A percentile compares a stretch with the other conserved stretches of the same genome.
These are phyloP conservation scores for Apteryx mantelli DNA, from an alignment of 2,113 vertebrate genomes.

Conservation along the genomic window DNA sequence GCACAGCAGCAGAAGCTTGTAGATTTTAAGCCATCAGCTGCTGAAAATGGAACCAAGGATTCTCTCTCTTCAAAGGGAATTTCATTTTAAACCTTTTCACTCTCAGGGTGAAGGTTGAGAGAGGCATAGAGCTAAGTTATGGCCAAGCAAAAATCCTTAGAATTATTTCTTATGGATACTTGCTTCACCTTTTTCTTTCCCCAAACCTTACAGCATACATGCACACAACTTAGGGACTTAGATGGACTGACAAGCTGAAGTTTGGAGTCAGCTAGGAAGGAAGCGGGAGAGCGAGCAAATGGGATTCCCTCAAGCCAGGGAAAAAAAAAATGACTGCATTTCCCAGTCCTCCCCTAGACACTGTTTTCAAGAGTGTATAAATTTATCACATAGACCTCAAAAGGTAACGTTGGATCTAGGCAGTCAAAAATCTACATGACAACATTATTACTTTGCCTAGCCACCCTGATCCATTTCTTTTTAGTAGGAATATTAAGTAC, in stretches of 20 bases:
- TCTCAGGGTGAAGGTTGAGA: not conserved
- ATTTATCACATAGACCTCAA: not conserved
- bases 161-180: not conserved
- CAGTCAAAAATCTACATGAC: not conserved
- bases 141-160: not conserved
- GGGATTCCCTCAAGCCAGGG: not conserved
- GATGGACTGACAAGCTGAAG: not conserved
- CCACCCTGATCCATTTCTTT: not conserved
- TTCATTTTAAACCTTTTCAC: not conserved
- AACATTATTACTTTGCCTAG: not conserved
- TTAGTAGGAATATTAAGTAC: not conserved
- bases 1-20: not conserved
- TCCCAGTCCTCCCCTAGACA: not conserved
- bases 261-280: not conserved
- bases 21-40: not conserved
- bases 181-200: not conserved
- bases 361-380: not conserved
- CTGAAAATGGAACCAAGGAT: not conserved
- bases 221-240: not conserved
- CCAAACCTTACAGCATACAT: rapidly evolving
- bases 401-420: not conserved
- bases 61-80: not conserved
- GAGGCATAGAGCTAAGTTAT: not conserved
- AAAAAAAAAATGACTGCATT: not conserved
- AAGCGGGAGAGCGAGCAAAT: not conserved